phyloP scores from a whole-genome alignment of 2,888 invertebrate genomes.

The Digitonthophagus gazella region DNA sequence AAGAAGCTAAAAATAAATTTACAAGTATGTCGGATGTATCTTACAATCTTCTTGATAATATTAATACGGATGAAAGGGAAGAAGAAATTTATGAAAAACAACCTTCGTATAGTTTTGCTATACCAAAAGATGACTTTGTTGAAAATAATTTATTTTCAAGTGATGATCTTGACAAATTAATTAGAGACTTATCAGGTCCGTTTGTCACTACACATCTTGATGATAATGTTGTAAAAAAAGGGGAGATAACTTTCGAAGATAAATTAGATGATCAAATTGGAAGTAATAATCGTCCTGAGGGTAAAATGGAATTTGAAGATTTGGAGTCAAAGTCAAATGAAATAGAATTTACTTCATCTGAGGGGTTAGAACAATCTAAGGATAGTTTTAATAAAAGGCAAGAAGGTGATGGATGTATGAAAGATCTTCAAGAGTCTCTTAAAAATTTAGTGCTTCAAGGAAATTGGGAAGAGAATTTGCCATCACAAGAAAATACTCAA shows the following conservation, averaged over 20 bases:
- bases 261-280: too few species aligned
- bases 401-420: background rate
- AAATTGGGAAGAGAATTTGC: background rate
- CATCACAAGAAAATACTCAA: background rate
- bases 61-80: background rate
- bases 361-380: too few species aligned
- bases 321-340: background rate
- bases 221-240: too few species aligned
- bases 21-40: conserved; percentile 2
- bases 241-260: too few species aligned
- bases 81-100: background rate
- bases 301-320: too few species aligned
- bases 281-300: too few species aligned
- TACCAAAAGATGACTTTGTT: background rate
- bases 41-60: background rate
- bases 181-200: too few species aligned
- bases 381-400: too few species aligned
- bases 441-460: background rate
- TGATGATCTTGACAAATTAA: background rate
- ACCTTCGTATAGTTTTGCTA: background rate
- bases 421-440: background rate
- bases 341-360: background rate
- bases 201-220: too few species aligned
- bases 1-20: background rate
- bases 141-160: background rate